Base-by-base conservation (phyloP, 2,113 vertebrate genomes). In the Hippoglossus stenolepis region DNA sequence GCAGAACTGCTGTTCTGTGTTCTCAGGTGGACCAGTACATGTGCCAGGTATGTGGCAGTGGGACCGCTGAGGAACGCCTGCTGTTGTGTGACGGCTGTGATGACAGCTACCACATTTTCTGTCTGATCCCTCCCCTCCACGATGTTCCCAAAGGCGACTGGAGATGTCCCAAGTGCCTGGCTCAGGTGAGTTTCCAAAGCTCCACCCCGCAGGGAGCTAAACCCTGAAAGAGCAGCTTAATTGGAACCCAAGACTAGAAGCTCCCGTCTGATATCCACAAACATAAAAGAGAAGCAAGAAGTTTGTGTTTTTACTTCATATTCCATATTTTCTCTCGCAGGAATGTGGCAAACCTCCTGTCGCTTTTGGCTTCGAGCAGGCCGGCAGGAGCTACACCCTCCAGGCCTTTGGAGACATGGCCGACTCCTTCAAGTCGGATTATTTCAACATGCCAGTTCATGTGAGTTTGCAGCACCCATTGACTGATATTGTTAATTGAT, bases 391-490 rank as follows among this genome's bases (percentile, higher is more conserved):
- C 90, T 99, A 99, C 73, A 97, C 96, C 0, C 96, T 99, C 0
- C 97, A 96, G 45, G 88, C 96, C 0, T 99, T 99, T 70, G 98
- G 98, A 61, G 97, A 99, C 79, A 99, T 99, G 98, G 98, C 98
- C 1, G 98, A 99, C 80, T 96, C 97, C 0, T 99, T 99, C 90
- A 99, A 99, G 82, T 98, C 98, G 0, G 97, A 99, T 89, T 99
- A 99, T 80, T 99, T 99, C 80, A 98, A 98, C 93, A 99, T 99
- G 98, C 98, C 98, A 73, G 98, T 99, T 45, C 98, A 99, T 11
- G 98, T 99, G 95, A 84, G 98, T 95, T 66, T 63, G n/a, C 18
- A 15, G 71, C 17, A 49, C 4, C 28, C 31, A 2, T 53, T 73
- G 15, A 51, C 51, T 56, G 17, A 49, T 26, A 53, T 53, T 53